A percentile compares a stretch with the other conserved stretches of the same genome.
These are phyloP conservation scores for Papilio aristodemus DNA, from an alignment of 1,140 invertebrate genomes.

Conservation along the genomic window DNA sequence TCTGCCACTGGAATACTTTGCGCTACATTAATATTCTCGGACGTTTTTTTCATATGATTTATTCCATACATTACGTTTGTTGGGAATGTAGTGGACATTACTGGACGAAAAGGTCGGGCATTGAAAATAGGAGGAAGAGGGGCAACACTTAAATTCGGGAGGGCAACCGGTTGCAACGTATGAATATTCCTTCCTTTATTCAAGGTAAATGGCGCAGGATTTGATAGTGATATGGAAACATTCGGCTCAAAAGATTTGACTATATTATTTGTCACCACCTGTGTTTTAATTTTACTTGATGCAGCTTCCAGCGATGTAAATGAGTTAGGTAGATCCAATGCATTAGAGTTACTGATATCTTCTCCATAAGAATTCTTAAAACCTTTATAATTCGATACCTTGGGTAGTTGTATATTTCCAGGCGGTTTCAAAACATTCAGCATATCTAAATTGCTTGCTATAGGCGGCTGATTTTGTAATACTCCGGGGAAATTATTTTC, in stretches of 20 bases:
- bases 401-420: slow-evolving; percentile 60
- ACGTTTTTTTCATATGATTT: slow-evolving; percentile 48
- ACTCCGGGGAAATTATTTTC: slow-evolving; percentile 40
- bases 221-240: slow-evolving; percentile 58
- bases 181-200: slow-evolving; percentile 74
- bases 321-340: slow-evolving; percentile 60
- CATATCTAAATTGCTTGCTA: slow-evolving; percentile 50
- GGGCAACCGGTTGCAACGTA: slow-evolving; percentile 77
- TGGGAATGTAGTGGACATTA: slow-evolving; percentile 39
- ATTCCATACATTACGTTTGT: slow-evolving; percentile 47
- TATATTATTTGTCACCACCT: slow-evolving; percentile 53
- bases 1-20: slow-evolving; percentile 83
- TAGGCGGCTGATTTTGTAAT: slow-evolving; percentile 51
- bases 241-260: slow-evolving; percentile 46
- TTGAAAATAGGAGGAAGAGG: slow-evolving; percentile 82
- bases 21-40: slow-evolving; percentile 78
- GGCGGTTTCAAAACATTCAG: slow-evolving; percentile 46
- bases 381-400: slow-evolving; percentile 54
- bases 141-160: slow-evolving; percentile 79
- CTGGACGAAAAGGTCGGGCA: slow-evolving; percentile 78
- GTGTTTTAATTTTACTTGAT: slow-evolving; percentile 65
- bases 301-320: slow-evolving; percentile 65
- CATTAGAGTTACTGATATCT: slow-evolving; percentile 58
- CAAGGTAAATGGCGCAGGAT: slow-evolving; percentile 69
- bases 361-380: slow-evolving; percentile 75